phyloP scores from a whole-genome alignment of 2,888 invertebrate genomes.

The Lottia gigantea region DNA sequence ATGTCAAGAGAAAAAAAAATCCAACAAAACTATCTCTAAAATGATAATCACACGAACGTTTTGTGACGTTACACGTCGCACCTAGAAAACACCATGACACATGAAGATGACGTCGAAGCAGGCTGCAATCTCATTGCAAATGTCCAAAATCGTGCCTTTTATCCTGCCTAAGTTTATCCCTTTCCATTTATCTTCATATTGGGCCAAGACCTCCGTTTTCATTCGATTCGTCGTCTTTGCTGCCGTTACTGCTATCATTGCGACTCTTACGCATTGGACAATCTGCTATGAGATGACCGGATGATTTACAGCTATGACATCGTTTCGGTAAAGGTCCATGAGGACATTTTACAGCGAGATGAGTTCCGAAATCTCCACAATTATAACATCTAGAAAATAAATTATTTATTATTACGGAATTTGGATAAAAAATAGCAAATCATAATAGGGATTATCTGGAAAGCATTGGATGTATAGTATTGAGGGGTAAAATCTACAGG shows the following conservation, averaged over 20 bases:
- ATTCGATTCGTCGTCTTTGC: constrained; percentile 29
- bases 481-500: too few species aligned
- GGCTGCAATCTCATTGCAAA: neutral
- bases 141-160: constrained; percentile 10
- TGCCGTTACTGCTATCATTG: constrained; percentile 31
- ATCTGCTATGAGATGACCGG: constrained; percentile 89
- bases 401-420: neutral
- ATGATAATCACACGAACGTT: constrained; percentile 10
- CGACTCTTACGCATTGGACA: constrained; percentile 74
- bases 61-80: constrained; percentile 6
- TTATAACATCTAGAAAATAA: constrained; percentile 82
- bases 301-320: constrained; percentile 89
- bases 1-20: constrained; percentile 8
- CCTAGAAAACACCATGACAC: constrained; percentile 10
- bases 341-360: constrained; percentile 89
- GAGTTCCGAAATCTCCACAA: constrained; percentile 92
- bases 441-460: too few species aligned
- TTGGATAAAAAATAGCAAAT: too few species aligned
- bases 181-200: constrained; percentile 4
- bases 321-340: constrained; percentile 90
- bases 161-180: constrained; percentile 6
- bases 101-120: constrained; percentile 9
- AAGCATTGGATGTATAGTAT: too few species aligned
- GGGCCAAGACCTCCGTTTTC: constrained; percentile 10
- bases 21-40: constrained; percentile 4